Conservation (phyloP, 2,797 vertebrate species). For the Peromyscus eremicus region DNA sequence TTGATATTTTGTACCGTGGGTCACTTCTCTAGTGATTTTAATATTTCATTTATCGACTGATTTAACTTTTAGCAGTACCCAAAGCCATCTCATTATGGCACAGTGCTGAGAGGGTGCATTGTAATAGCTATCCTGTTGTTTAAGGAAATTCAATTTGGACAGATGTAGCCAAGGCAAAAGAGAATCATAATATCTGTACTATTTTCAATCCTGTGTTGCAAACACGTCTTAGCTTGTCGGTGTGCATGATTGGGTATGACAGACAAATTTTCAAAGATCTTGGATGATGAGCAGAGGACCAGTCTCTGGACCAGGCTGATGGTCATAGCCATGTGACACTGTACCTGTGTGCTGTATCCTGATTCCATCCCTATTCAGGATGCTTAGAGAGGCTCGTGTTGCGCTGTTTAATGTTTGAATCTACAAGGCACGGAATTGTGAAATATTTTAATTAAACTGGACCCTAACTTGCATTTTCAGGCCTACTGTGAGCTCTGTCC, state of each 20-base stretch:
- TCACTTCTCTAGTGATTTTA: constrained; percentile 78
- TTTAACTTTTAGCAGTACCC: constrained; percentile 82
- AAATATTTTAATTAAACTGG: neutral
- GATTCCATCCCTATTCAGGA: neutral
- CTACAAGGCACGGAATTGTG: neutral
- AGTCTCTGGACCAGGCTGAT: neutral
- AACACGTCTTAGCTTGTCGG: constrained; percentile 42
- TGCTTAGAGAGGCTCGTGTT: neutral
- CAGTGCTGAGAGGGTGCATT: constrained; percentile 50
- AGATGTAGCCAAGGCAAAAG: constrained; percentile 69
- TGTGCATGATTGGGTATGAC: neutral
- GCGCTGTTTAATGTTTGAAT: neutral
- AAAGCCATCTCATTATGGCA: constrained; percentile 79
- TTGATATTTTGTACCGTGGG: constrained; percentile 75
- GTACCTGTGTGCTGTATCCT: neutral
- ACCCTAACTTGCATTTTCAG: neutral
- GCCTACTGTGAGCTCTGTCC: neutral
- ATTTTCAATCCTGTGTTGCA: constrained; percentile 54
- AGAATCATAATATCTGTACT: constrained; percentile 43
- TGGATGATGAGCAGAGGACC: neutral
- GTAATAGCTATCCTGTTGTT: constrained; percentile 69
- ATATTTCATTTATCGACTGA: constrained; percentile 83
- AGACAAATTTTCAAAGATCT: neutral
- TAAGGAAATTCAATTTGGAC: constrained; percentile 75
- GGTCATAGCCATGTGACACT: neutral